Base-by-base conservation (phyloP, 2,888 invertebrate species). In the Mylabris sibirica region DNA sequence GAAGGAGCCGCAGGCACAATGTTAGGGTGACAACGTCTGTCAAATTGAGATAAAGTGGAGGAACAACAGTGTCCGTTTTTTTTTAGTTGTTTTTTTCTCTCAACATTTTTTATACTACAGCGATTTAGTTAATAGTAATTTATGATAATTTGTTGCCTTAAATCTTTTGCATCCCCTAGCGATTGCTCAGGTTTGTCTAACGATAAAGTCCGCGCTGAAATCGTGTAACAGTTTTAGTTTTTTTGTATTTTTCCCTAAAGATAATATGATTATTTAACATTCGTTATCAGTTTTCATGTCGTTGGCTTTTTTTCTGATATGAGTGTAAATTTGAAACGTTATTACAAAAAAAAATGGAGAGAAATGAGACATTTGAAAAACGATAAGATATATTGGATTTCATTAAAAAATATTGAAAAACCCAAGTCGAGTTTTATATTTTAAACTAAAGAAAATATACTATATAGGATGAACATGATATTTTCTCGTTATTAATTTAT, bases 381-480 rank as follows among this genome's bases (percentile, higher is more conserved):
- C 66, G 69, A 69, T 69, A 69, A 69, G 69, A 26, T 61, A 59
- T 69, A 69, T 69, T 65, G 69, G 60, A 65, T 69, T 69, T 69
- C 69, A 60, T 64, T 66, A 61, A 64, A 69, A 64, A 61, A 59
- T 63, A 34, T 49, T 34, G 26, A 63, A 59, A 63, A 57, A 65
- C 53, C 20, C 57, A 24, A 57, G 57, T 57, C 57, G 14, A 57
- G 14, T 57, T 57, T 57, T 57, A 24, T 57, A 57, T 57, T 44
- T 44, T 14, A n/a, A 57, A 57, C 24, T 24, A 26, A 22, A 57
- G 57, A 57, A 57, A 12, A 20, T 49, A 49, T 49, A 22, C 8
- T 9, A 22, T 57, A 57, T 57, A 57, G 57, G 57, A 57, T 60
- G 69, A 69, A 69, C 64, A 65, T 66, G 69, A 69, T 69, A 69